phyloP scores from a whole-genome alignment of 2,888 invertebrate species.

The Balanococcus diminutus region DNA sequence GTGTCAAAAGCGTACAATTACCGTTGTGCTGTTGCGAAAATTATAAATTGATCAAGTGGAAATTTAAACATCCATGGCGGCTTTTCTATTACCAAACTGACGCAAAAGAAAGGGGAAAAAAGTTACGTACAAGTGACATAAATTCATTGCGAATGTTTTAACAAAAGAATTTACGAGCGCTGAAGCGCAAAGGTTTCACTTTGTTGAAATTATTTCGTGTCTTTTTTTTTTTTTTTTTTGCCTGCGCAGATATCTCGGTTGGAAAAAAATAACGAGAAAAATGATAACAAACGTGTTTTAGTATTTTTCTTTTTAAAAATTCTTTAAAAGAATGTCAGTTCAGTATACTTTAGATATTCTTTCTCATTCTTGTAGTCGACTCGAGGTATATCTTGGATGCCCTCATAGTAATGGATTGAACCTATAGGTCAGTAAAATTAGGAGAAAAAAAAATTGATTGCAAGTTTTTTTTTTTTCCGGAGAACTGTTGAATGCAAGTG shows the following conservation, averaged over 20 bases:
- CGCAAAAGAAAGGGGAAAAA: background rate
- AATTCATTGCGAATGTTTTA: conserved; percentile 19
- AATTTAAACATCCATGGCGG: conserved; percentile 15
- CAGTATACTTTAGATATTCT: conserved; percentile 6
- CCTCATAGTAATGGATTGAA: conserved; percentile 3
- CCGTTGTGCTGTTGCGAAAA: background rate
- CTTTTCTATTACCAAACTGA: conserved; percentile 22
- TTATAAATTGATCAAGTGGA: conserved; percentile 33
- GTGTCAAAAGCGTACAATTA: conserved; percentile 19
- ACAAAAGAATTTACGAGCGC: conserved; percentile 34
- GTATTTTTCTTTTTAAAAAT: conserved; percentile 26
- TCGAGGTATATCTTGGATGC: background rate
- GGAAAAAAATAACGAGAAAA: conserved; percentile 11
- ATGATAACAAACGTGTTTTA: conserved; percentile 32
- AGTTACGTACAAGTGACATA: conserved; percentile 37
- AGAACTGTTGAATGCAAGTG: too few species aligned
- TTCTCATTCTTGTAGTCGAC: background rate
- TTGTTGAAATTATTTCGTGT: conserved; percentile 28
- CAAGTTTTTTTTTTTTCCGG: background rate
- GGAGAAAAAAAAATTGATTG: too few species aligned
- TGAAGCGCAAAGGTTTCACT: conserved; percentile 33
- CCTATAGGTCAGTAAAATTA: background rate
- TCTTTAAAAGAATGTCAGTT: conserved; percentile 6
- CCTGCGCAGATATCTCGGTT: background rate
- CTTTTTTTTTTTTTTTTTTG: background rate